phyloP scores from a whole-genome alignment of 2,113 vertebrate genomes.

The Fukomys damarensis region DNA sequence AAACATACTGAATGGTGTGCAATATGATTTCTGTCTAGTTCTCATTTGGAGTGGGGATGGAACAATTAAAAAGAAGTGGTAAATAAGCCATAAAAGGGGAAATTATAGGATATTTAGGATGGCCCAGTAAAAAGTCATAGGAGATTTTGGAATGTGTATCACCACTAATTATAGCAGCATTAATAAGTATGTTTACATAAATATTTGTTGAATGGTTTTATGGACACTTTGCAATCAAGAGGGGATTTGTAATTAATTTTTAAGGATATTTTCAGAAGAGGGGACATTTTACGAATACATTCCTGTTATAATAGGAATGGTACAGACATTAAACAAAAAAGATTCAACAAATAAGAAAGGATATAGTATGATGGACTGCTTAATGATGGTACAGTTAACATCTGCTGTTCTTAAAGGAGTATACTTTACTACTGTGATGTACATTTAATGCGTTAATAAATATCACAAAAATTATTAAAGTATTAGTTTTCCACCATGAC shows the following conservation, averaged over 20 bases:
- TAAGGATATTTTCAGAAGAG: conserved; percentile 52
- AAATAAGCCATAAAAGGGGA: conserved; percentile 47
- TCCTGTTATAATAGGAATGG: conserved; percentile 52
- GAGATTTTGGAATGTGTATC: conserved; percentile 63
- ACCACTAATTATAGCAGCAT: conserved; percentile 51
- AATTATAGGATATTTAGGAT: conserved; percentile 39
- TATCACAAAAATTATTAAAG: conserved; percentile 66
- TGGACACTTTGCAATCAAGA: conserved; percentile 44
- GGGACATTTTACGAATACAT: conserved; percentile 63
- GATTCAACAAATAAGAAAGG: conserved; percentile 64
- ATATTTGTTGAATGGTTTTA: conserved; percentile 58
- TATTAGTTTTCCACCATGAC: conserved; percentile 60
- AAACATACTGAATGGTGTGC: conserved; percentile 5
- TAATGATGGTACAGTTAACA: conserved; percentile 64
- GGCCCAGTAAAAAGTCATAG: conserved; percentile 32
- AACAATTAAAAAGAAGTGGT: conserved; percentile 43
- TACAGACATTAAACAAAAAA: conserved; percentile 58
- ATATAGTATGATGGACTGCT: conserved; percentile 23
- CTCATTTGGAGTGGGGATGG: conserved; percentile 36
- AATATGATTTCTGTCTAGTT: conserved; percentile 57
- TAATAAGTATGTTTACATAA: conserved; percentile 54
- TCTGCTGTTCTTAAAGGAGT: conserved; percentile 72
- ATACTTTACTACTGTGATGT: conserved; percentile 11
- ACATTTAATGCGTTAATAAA: conserved; percentile 60
- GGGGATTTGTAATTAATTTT: conserved; percentile 35